These are phyloP conservation scores for Potorous gilbertii DNA, from an alignment of 2,797 vertebrate genomes.

Conservation along the genomic window DNA sequence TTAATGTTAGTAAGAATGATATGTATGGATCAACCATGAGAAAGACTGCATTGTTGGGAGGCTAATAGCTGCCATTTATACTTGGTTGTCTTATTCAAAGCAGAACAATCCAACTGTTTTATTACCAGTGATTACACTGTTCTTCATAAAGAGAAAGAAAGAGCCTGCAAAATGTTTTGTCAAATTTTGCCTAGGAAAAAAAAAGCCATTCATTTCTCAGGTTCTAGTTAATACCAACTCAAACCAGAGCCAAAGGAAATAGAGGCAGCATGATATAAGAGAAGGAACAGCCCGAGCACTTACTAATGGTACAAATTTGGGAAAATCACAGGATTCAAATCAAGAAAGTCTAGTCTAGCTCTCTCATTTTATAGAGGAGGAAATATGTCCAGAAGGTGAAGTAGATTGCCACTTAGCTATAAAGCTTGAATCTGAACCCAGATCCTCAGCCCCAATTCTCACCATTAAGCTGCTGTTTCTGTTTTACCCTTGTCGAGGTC, in stretches of 20 bases:
- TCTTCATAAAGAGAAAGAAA: slow-evolving; percentile 49
- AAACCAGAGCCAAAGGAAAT: slow-evolving; percentile 54
- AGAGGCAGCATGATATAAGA: background rate
- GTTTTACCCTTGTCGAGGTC: background rate
- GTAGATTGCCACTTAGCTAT: background rate
- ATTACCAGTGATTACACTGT: slow-evolving; percentile 45
- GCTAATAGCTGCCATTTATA: background rate
- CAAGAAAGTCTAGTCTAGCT: background rate
- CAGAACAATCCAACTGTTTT: slow-evolving; percentile 39
- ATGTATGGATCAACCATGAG: background rate
- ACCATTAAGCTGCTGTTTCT: background rate
- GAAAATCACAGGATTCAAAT: background rate
- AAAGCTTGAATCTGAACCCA: background rate
- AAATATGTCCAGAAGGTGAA: background rate
- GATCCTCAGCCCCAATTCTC: background rate
- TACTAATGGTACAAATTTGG: background rate
- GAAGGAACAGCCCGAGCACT: background rate
- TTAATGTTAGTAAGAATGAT: slow-evolving; percentile 7
- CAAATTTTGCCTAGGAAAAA: slow-evolving; percentile 60
- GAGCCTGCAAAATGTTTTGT: slow-evolving; percentile 39
- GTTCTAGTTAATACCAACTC: slow-evolving; percentile 62
- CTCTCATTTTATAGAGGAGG: background rate
- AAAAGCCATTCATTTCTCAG: slow-evolving; percentile 29
- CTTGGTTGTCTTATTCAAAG: slow-evolving; percentile 10
- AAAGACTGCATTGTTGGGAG: no score